Evolutionary conservation across 2,888 invertebrate species (phyloP).

Genomic region (Cheilosia vulpina): DNA sequence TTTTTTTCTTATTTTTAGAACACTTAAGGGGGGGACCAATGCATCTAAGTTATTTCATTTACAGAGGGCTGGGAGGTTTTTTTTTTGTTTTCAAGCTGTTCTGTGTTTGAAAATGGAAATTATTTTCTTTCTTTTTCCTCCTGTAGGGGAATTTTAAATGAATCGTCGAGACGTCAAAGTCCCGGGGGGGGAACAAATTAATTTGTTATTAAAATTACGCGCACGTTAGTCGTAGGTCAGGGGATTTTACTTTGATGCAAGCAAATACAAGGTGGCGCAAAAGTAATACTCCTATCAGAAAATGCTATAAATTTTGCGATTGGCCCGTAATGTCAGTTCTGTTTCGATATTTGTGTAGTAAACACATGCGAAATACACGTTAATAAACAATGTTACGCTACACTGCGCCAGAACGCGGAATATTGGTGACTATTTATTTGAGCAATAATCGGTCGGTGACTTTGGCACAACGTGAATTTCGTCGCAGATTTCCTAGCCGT

Average conservation of each 20-base stretch:
- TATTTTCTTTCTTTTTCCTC: constrained; percentile 23
- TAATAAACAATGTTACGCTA: too few species aligned
- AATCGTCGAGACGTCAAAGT: neutral
- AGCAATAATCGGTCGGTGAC: too few species aligned
- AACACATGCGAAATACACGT: too few species aligned
- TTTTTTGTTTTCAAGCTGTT: constrained; percentile 17
- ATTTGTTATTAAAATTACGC: constrained; percentile 48
- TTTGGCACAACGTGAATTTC: too few species aligned
- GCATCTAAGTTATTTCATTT: constrained; percentile 71
- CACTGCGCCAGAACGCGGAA: too few species aligned
- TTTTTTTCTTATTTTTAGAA: constrained; percentile 59
- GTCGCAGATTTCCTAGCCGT: too few species aligned
- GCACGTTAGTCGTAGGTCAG: constrained; percentile 9
- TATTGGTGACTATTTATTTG: too few species aligned
- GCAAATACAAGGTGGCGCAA: too few species aligned
- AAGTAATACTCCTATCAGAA: too few species aligned
- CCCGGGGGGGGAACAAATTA: constrained; percentile 2
- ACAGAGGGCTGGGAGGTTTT: constrained; percentile 16
- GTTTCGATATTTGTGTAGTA: too few species aligned
- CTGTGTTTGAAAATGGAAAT: constrained; percentile 42
- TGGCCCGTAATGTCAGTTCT: too few species aligned
- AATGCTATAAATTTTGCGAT: too few species aligned
- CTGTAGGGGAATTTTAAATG: constrained; percentile 7
- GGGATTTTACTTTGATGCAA: constrained; percentile 6
- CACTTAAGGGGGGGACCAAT: constrained; percentile 51